Evolutionary conservation across 2,888 invertebrate genomes (phyloP).

Genomic region (Macaria notata): DNA sequence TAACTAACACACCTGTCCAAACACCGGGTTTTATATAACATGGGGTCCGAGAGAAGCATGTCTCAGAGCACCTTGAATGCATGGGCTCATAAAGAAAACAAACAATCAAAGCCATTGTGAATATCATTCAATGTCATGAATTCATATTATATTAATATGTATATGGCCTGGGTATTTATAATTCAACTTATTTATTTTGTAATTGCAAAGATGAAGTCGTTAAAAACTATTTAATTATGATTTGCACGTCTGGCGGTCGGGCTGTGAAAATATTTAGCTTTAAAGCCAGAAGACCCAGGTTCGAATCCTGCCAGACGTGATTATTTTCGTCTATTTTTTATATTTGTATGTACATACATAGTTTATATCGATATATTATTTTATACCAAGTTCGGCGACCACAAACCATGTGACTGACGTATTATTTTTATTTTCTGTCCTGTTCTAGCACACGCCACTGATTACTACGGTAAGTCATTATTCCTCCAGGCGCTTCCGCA

Average conservation of each 20-base stretch:
- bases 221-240: too few relatives aligned
- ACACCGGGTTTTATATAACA: slow-evolving; percentile 30
- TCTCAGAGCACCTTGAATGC: slow-evolving; percentile 47
- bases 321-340: too few relatives aligned
- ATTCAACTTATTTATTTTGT: too few relatives aligned
- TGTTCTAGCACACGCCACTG: slow-evolving; percentile 95
- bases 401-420: slow-evolving; percentile 55
- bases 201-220: too few relatives aligned
- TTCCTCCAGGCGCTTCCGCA: slow-evolving; percentile 83
- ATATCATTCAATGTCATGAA: slow-evolving; percentile 24
- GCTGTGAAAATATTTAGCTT: too few relatives aligned
- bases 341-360: too few relatives aligned
- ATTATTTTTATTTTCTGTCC: slow-evolving; percentile 74
- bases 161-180: too few relatives aligned
- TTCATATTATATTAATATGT: slow-evolving; percentile 21
- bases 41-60: slow-evolving; percentile 38
- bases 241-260: too few relatives aligned
- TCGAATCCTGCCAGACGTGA: too few relatives aligned
- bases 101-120: slow-evolving; percentile 26
- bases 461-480: slow-evolving; percentile 99
- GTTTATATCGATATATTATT: too few relatives aligned
- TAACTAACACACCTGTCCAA: slow-evolving; percentile 44
- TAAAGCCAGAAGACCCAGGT: too few relatives aligned
- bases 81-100: slow-evolving; percentile 51
- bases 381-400: slow-evolving; percentile 20